phyloP scores from a whole-genome alignment of 2,113 vertebrate genomes.

The Talpa occidentalis region DNA sequence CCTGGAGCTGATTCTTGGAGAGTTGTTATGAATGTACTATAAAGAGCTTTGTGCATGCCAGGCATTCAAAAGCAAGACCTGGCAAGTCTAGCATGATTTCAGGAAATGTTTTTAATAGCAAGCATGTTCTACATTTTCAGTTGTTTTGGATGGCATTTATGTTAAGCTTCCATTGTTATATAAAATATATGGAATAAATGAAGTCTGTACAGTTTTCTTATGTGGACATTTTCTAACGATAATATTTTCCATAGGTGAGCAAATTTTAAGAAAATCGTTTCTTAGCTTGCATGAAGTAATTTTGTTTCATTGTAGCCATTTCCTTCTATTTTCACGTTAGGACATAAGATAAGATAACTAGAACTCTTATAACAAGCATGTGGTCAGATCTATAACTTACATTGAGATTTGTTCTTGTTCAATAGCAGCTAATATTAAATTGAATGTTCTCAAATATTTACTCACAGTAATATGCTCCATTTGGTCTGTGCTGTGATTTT shows the following conservation, averaged over 20 bases:
- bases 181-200: conserved; percentile 30
- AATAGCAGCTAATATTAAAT: conserved; percentile 69
- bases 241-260: background rate
- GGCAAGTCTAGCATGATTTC: background rate
- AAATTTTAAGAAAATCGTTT: conserved; percentile 40
- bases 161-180: background rate
- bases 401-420: conserved; percentile 42
- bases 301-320: background rate
- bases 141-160: conserved; percentile 12
- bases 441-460: conserved; percentile 79
- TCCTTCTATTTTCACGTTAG: conserved; percentile 21
- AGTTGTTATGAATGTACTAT: background rate
- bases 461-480: conserved; percentile 71
- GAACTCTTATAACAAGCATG: background rate
- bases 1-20: background rate
- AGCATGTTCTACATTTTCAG: background rate
- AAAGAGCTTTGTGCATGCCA: background rate
- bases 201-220: background rate
- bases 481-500: conserved; percentile 66
- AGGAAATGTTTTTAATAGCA: conserved; percentile 29
- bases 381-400: conserved; percentile 46
- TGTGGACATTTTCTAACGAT: conserved; percentile 41
- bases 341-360: conserved; percentile 52
- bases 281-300: background rate
- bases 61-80: background rate